These are phyloP conservation scores for Temnothorax nylanderi DNA, from an alignment of 1,140 invertebrate species.

Conservation along the genomic window DNA sequence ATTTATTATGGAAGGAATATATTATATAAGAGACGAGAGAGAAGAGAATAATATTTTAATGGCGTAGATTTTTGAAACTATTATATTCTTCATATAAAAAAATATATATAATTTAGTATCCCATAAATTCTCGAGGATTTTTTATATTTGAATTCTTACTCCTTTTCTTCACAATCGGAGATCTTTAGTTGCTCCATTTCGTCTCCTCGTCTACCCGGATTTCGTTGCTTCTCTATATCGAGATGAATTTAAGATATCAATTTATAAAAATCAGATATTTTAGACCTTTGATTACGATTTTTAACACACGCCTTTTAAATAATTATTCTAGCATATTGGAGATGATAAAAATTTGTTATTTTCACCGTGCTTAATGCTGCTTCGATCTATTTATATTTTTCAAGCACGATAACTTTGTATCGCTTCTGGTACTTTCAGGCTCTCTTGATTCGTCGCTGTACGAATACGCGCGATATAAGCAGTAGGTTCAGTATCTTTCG, in stretches of 20 bases:
- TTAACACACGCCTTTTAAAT: not conserved
- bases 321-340: not conserved
- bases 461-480: not conserved
- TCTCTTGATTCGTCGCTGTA: not conserved
- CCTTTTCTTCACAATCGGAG: not conserved
- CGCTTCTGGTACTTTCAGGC: no score
- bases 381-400: not conserved
- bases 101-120: no score
- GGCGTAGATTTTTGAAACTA: not conserved
- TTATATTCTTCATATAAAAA: no score
- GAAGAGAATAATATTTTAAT: not conserved
- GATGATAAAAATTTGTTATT: not conserved
- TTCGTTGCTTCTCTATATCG: not conserved
- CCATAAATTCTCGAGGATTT: not conserved
- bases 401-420: not conserved
- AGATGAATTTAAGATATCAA: not conserved
- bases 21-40: not conserved
- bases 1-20: not conserved
- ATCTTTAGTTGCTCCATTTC: not conserved
- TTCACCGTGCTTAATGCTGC: not conserved
- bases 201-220: not conserved
- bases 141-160: not conserved
- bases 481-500: not conserved
- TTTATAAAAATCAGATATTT: not conserved
- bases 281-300: not conserved